Base-by-base conservation (phyloP, 2,888 invertebrate genomes). In the Melanophora roralis region DNA sequence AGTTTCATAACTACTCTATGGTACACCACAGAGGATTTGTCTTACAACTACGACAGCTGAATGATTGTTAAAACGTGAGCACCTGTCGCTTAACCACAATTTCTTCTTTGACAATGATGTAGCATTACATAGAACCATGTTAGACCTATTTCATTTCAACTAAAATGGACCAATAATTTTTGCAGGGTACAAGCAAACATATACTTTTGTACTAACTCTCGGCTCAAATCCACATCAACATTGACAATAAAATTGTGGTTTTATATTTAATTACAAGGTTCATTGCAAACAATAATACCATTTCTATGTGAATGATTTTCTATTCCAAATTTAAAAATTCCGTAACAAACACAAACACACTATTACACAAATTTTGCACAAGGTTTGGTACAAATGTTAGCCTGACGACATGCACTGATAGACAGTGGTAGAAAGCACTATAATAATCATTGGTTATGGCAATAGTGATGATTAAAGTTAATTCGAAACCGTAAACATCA, bases 221-320 rank as follows among this genome's bases (percentile, higher is more conserved):
- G 12, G 5, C 47, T 14, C 38, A 51, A 8, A 23, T n/a, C 9
- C 19, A 45, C 36, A 55, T 53, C 3, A 27, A 62, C 55, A 55
- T 78, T 78, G 78, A 67, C 74, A 82, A 80, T 76, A 68, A 79
- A 82, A 78, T 78, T 81, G 82, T 72, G 83, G 83, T 82, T 78
- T 81, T 73, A 67, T 78, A 79, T 82, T 81, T 78, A 83, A 83
- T 82, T 82, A 81, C 73, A 72, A 78, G 81, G 64, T 81, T 68
- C 60, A 72, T 60, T 64, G 77, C 79, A 65, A 75, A 53, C 72
- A 69, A 69, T 40, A 69, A 68, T 49, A 62, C 55, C 47, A 74
- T 64, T 53, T 53, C 45, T 64, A 69, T 64, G 36, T 57, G 64
- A 71, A 76, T 71, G 71, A 76, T 69, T 76, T 71, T 76, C 69